These are phyloP conservation scores for Galendromus occidentalis DNA, from an alignment of 1,140 invertebrate genomes.

Conservation along the genomic window DNA sequence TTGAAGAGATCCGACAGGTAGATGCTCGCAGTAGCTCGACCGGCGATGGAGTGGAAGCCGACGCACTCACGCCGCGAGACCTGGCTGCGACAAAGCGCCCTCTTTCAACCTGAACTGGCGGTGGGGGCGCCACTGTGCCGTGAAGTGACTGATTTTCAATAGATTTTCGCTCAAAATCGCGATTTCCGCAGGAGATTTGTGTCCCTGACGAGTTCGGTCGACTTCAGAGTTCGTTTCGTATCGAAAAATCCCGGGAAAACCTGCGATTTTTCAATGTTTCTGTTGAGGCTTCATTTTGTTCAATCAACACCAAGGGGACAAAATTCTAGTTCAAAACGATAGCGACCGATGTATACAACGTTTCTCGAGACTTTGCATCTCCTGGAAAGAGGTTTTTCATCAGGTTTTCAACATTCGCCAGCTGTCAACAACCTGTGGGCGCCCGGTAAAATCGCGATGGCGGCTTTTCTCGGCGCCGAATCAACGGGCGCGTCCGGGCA, in stretches of 20 bases:
- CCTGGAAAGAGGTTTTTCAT: background rate
- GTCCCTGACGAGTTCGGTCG: background rate
- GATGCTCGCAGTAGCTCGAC: background rate
- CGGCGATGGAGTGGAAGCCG: slow-evolving; percentile 4
- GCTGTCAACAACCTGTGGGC: slow-evolving; percentile 10
- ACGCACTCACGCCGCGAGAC: background rate
- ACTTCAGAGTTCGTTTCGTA: background rate
- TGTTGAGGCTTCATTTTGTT: background rate
- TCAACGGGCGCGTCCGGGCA: background rate
- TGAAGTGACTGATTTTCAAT: background rate
- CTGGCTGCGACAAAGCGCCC: background rate
- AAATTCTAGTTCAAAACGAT: background rate
- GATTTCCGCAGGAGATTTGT: background rate
- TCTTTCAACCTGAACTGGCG: background rate
- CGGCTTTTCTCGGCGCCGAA: background rate
- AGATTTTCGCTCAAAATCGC: background rate
- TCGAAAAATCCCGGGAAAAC: background rate
- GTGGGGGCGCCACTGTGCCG: slow-evolving; percentile 9
- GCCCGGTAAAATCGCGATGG: background rate
- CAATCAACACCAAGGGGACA: too few species aligned
- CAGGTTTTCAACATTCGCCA: background rate
- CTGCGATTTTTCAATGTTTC: background rate
- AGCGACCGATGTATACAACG: background rate
- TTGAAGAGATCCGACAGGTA: background rate
- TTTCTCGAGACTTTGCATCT: background rate